Percentiles rank a stretch among this genome's conserved stretches.
Conservation (phyloP, 2,888 invertebrate species). For the Agonum fuliginosum region DNA sequence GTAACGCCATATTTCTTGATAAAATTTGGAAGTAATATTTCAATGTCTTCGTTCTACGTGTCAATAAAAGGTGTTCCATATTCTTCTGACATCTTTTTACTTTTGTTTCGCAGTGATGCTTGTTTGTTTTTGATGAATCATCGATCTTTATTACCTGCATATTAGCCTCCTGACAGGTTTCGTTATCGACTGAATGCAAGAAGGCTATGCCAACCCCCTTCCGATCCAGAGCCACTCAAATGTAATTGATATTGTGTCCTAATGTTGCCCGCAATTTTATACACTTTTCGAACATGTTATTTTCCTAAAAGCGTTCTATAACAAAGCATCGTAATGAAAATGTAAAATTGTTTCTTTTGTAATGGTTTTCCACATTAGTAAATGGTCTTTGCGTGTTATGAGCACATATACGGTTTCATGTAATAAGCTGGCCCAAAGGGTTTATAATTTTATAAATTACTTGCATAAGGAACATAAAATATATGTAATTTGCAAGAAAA, state of each 20-base stretch:
- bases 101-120: not conserved
- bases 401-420: conserved; percentile 3
- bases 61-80: conserved; percentile 24
- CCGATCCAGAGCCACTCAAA: conserved; percentile 8
- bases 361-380: conserved; percentile 24
- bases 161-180: conserved; percentile 23
- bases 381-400: conserved; percentile 21
- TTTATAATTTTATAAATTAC: conserved; percentile 26
- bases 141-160: conserved; percentile 32
- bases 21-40: conserved; percentile 7
- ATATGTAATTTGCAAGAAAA: not conserved
- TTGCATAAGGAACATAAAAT: not conserved
- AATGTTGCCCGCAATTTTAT: conserved; percentile 5
- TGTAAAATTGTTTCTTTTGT: conserved; percentile 38
- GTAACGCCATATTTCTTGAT: not conserved
- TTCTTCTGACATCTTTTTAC: conserved; percentile 15
- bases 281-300: conserved; percentile 13
- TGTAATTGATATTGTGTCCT: conserved; percentile 30
- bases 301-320: conserved; percentile 11
- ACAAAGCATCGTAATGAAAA: conserved; percentile 26
- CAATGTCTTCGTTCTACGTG: conserved; percentile 1
- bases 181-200: not conserved
- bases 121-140: conserved; percentile 28
- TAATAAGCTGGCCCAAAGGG: conserved; percentile 12
- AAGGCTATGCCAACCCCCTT: no score